Conservation (phyloP, 2,888 invertebrate genomes). For the Sepioteuthis lessoniana region DNA sequence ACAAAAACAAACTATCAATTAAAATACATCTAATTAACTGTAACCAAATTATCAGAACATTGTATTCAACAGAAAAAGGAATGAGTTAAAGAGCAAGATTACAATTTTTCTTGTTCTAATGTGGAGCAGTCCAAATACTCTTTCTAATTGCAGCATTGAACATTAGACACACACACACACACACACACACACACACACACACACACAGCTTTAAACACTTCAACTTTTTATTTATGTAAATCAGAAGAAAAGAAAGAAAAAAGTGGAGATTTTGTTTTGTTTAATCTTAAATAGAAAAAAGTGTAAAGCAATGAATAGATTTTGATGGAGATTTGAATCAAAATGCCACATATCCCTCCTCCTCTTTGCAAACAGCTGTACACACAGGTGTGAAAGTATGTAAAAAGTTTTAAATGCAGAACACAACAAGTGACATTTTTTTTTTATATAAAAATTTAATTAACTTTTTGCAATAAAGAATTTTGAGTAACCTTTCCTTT, state of each 20-base stretch:
- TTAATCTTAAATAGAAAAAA: slow-evolving; percentile 21
- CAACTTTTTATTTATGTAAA: background rate
- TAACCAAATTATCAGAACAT: background rate
- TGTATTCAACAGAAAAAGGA: background rate
- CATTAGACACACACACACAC: background rate
- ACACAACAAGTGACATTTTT: background rate
- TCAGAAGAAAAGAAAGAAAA: background rate
- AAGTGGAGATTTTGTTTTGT: background rate
- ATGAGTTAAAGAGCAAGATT: background rate
- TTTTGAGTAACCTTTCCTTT: background rate
- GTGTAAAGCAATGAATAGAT: slow-evolving; percentile 23
- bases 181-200: background rate
- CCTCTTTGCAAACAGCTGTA: slow-evolving; percentile 15
- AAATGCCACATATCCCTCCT: background rate
- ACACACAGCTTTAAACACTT: background rate
- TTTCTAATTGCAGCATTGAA: background rate
- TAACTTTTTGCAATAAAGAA: background rate
- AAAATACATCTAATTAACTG: background rate
- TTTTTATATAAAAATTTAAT: background rate
- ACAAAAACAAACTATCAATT: background rate
- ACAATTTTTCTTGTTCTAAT: background rate
- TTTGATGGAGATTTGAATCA: background rate
- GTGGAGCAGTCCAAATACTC: background rate
- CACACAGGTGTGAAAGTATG: background rate
- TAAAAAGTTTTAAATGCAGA: slow-evolving; percentile 10